Percentiles rank a stretch among this genome's conserved stretches.
Conservation (phyloP, 2,113 vertebrate species). For the Siniperca knerii region DNA sequence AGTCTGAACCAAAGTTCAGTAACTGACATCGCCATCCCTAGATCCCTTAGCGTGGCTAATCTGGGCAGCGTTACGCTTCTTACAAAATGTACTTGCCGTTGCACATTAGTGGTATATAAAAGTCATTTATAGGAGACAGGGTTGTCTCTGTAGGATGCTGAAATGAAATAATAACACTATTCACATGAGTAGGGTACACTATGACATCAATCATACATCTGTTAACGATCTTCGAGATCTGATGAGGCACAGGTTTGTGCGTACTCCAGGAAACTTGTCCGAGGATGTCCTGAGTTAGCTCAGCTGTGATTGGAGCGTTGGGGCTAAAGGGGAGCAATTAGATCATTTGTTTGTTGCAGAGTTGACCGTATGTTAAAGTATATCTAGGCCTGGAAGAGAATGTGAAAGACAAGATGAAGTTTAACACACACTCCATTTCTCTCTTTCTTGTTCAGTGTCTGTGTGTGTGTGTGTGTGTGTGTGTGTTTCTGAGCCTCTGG, state of each 20-base stretch:
- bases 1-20: no score
- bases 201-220: constrained; percentile 10
- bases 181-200: background rate
- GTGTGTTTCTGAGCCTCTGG: background rate
- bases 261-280: background rate
- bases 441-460: background rate
- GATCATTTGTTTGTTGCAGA: background rate
- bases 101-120: background rate
- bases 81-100: no score
- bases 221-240: background rate
- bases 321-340: background rate
- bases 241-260: background rate
- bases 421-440: background rate
- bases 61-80: no score
- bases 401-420: no score
- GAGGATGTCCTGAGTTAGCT: background rate
- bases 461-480: constrained; percentile 28
- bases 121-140: background rate
- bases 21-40: no score
- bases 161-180: background rate
- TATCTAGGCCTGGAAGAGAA: no score
- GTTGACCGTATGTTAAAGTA: background rate
- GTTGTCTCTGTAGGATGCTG: background rate
- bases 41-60: no score
- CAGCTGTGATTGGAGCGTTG: background rate